Evolutionary conservation across 2,888 invertebrate species (phyloP), one percentile per base, ranked within the genome.

Genomic region (Xestoiulus laeticollis): DNA sequence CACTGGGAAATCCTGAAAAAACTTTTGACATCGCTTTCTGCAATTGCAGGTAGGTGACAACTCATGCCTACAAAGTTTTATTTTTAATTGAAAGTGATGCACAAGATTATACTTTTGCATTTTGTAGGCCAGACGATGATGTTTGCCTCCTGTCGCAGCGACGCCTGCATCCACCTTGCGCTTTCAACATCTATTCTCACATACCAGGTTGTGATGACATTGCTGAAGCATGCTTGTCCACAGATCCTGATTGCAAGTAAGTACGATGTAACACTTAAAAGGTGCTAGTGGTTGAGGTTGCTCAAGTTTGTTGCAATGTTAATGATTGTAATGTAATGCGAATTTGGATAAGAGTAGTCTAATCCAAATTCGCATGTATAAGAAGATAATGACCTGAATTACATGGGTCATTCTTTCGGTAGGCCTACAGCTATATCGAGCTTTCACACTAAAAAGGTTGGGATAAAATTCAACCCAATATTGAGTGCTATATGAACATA

Each of bases 71-170:
- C 14, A 10, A 38, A 5, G 38, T 38, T 48, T 48, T 48, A 48
- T 1, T 38, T 26, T 85, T 14, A 14, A n/a, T n/a, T n/a, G n/a
- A n/a, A n/a, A n/a, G n/a, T n/a, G n/a, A n/a, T n/a, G n/a, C n/a
- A n/a, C n/a, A n/a, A n/a, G n/a, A n/a, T n/a, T 2, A 32, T 85
- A 5, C 43, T 43, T 85, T 10, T 43, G 3, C 30, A 1, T 32
- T 30, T 43, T 87, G 43, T 22, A 89, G 89, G 33, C 85, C 96
- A 93, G 95, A 95, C 90, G 95, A 96, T 91, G 96, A 97, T 91
- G 95, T 95, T 89, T 98, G 97, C 93, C 95, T 96, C 94, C 94
- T 96, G 90, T 96, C 97, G 89, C 97, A 97, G 92, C 96, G 97
- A 92, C 95, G 96, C 91, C 94, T 97, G 89, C 97, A 97, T 92